phyloP scores from a whole-genome alignment of 2,888 invertebrate species.

The Andrena marginata region DNA sequence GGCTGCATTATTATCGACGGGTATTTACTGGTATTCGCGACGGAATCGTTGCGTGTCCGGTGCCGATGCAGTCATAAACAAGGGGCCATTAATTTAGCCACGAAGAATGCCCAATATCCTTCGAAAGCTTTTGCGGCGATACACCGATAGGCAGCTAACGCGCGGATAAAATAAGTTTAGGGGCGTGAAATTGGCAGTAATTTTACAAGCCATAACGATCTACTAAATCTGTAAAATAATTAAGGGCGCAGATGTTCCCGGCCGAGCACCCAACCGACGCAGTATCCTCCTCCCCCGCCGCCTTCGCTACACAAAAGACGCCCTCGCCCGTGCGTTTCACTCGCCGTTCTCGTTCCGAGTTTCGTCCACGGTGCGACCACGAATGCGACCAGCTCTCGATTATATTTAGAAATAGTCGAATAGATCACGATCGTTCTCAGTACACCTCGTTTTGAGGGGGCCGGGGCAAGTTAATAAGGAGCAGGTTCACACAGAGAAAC shows the following conservation, averaged over 20 bases:
- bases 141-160: conserved; percentile 76
- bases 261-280: conserved; percentile 37
- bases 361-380: conserved; percentile 16
- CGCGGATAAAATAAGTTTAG: conserved; percentile 83
- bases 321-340: not conserved
- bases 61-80: conserved; percentile 82
- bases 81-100: conserved; percentile 83
- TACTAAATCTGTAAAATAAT: conserved; percentile 85
- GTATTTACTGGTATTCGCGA: conserved; percentile 81
- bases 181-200: conserved; percentile 85
- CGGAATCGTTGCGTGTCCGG: conserved; percentile 82
- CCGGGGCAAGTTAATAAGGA: too few species aligned
- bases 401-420: too few species aligned
- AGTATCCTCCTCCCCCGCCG: conserved; percentile 30
- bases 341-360: not conserved
- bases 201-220: conserved; percentile 85
- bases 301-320: conserved; percentile 25
- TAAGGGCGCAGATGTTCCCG: conserved; percentile 84
- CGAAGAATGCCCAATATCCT: conserved; percentile 83
- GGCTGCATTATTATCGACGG: conserved; percentile 69
- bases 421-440: too few species aligned
- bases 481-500: too few species aligned
- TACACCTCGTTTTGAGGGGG: too few species aligned
- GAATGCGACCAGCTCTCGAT: too few species aligned
- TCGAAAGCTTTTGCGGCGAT: conserved; percentile 74